These are phyloP conservation scores for Kryptolebias ocellatus DNA, from an alignment of 2,797 vertebrate species.

Conservation along the genomic window DNA sequence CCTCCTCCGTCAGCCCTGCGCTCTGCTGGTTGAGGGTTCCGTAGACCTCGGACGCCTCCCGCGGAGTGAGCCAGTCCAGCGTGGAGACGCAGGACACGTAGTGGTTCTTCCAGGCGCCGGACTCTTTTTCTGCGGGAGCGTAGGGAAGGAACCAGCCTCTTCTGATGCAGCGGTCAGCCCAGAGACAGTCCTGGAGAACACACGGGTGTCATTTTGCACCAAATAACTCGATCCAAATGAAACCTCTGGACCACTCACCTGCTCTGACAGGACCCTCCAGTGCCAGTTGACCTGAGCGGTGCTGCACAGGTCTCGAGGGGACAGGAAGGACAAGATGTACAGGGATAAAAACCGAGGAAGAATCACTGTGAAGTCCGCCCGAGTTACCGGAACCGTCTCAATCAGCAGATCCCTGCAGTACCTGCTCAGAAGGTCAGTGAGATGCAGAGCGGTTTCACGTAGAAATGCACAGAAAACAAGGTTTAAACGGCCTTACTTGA, in stretches of 20 bases:
- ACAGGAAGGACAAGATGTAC: slow-evolving; percentile 87
- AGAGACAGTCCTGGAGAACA: slow-evolving; percentile 82
- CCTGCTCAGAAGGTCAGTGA: slow-evolving; percentile 62
- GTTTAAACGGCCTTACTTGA: slow-evolving; percentile 77
- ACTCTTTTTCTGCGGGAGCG: slow-evolving; percentile 74
- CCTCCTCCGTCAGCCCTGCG: slow-evolving; percentile 64
- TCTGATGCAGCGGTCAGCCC: slow-evolving; percentile 79
- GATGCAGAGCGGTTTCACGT: not conserved
- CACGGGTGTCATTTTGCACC: not conserved
- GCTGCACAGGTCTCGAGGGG: slow-evolving; percentile 83
- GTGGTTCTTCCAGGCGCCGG: slow-evolving; percentile 84
- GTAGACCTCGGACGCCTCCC: slow-evolving; percentile 75
- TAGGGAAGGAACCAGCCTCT: slow-evolving; percentile 88
- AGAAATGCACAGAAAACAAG: not conserved
- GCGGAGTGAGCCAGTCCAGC: slow-evolving; percentile 79
- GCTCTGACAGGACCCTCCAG: slow-evolving; percentile 89
- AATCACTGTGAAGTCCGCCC: slow-evolving; percentile 83
- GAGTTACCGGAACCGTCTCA: slow-evolving; percentile 76
- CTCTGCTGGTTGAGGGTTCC: slow-evolving; percentile 75
- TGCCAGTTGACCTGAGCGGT: slow-evolving; percentile 88
- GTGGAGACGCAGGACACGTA: slow-evolving; percentile 80
- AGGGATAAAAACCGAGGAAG: slow-evolving; percentile 87
- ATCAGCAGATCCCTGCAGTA: slow-evolving; percentile 80
- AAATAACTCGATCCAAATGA: not conserved
- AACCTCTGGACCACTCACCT: slow-evolving; percentile 72